Percentiles rank a stretch among this genome's conserved stretches.
These are phyloP conservation scores for Rhabdomys pumilio DNA, from an alignment of 2,797 vertebrate genomes.

Conservation along the genomic window DNA sequence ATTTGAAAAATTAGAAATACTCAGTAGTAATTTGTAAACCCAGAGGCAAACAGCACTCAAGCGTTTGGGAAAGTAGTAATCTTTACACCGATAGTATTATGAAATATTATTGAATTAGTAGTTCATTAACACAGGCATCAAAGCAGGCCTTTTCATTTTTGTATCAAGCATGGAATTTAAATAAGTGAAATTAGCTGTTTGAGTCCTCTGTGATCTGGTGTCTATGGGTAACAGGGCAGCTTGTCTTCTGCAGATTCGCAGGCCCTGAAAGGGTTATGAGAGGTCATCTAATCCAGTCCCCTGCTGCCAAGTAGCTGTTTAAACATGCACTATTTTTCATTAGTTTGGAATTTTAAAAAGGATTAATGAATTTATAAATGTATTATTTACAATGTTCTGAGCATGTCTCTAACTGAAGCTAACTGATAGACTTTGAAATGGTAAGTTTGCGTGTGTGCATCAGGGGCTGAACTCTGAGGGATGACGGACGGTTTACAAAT, in stretches of 20 bases:
- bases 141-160: slow-evolving; percentile 45
- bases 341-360: slow-evolving; percentile 82
- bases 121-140: not conserved
- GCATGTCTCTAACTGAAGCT: slow-evolving; percentile 68
- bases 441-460: slow-evolving; percentile 5
- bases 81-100: slow-evolving; percentile 32
- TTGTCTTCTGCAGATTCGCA: slow-evolving; percentile 19
- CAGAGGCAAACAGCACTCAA: slow-evolving; percentile 37
- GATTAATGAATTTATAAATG: slow-evolving; percentile 85
- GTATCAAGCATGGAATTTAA: slow-evolving; percentile 61
- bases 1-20: slow-evolving; percentile 61
- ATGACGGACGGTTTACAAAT: slow-evolving; percentile 33
- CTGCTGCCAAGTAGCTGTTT: slow-evolving; percentile 78
- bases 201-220: slow-evolving; percentile 73
- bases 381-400: slow-evolving; percentile 81
- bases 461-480: not conserved
- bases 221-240: slow-evolving; percentile 31
- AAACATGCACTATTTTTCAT: slow-evolving; percentile 84
- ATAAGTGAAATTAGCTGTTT: slow-evolving; percentile 43
- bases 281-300: slow-evolving; percentile 80
- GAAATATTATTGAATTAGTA: slow-evolving; percentile 50
- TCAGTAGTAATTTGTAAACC: not conserved
- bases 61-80: slow-evolving; percentile 28
- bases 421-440: slow-evolving; percentile 74
- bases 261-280: slow-evolving; percentile 67